A percentile compares a stretch with the other conserved stretches of the same genome.
Evolutionary conservation across 2,113 vertebrate species (phyloP).

Genomic region (Salvelinus fontinalis): DNA sequence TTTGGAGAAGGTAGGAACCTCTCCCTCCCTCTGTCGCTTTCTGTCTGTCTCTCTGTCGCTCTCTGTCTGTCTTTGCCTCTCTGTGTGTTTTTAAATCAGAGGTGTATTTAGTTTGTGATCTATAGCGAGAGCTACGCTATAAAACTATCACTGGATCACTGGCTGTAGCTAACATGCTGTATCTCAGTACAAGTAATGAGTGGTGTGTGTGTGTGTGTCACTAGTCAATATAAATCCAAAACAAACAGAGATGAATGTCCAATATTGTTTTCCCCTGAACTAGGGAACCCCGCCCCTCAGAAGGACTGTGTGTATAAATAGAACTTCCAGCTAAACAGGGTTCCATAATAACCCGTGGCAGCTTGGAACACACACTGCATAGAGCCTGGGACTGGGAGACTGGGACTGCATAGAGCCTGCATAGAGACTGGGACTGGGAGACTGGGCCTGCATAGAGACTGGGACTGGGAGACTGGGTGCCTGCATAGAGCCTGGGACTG

Average conservation of each 20-base stretch:
- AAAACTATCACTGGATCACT: too few relatives aligned
- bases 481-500: too few relatives aligned
- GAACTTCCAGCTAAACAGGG: not conserved
- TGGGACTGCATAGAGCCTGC: not conserved
- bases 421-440: not conserved
- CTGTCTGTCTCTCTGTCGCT: not conserved
- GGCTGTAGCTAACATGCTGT: too few relatives aligned
- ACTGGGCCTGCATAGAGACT: too few relatives aligned
- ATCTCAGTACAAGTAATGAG: too few relatives aligned
- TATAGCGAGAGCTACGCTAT: too few relatives aligned
- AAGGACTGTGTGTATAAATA: conserved; percentile 5
- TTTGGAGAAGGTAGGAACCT: conserved; percentile 82
- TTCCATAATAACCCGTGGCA: not conserved
- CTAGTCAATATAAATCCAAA: not conserved
- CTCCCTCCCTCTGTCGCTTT: not conserved
- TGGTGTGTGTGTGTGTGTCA: not conserved
- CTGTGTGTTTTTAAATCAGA: not conserved
- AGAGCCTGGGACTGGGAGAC: not conserved
- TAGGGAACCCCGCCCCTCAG: not conserved
- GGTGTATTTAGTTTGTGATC: too few relatives aligned
- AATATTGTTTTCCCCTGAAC: too few relatives aligned
- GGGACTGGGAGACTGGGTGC: too few relatives aligned
- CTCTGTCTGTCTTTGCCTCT: not conserved
- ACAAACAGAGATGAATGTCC: not conserved
- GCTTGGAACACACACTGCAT: not conserved